Evolutionary conservation across 2,113 vertebrate genomes (phyloP).

Genomic region (Gorsachius goisagi): DNA sequence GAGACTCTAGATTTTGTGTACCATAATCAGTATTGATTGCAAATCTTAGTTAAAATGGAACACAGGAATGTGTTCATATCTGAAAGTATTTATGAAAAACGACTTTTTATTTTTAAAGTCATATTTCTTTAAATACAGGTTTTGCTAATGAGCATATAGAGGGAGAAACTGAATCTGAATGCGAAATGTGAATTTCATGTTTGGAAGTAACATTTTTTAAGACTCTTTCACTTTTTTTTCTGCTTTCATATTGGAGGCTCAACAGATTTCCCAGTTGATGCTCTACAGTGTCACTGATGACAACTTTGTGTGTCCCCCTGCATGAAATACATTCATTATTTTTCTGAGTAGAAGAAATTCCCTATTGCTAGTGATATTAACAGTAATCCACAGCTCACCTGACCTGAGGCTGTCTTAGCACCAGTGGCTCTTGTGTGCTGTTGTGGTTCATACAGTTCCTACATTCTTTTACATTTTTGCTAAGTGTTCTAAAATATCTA

Average conservation of each 20-base stretch:
- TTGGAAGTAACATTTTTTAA: neutral
- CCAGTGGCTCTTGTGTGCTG: neutral
- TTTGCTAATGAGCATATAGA: neutral
- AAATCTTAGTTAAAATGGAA: neutral
- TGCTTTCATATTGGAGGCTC: neutral
- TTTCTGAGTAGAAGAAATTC: neutral
- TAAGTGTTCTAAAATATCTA: neutral
- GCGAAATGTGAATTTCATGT: neutral
- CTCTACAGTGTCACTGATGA: neutral
- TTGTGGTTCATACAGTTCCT: neutral
- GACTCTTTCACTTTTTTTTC: neutral
- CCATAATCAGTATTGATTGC: neutral
- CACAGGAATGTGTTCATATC: neutral
- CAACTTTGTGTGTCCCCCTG: neutral
- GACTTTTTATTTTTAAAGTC: neutral
- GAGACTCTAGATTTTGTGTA: neutral
- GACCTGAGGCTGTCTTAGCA: neutral
- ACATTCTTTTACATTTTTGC: neutral
- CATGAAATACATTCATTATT: neutral
- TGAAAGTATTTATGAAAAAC: neutral
- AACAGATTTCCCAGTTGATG: neutral
- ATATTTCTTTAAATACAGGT: neutral
- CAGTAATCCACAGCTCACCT: neutral
- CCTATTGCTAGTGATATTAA: neutral
- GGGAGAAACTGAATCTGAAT: neutral